Evolutionary conservation across 2,797 vertebrate genomes (phyloP), one percentile per base, ranked within the genome.

Genomic region (Protosalanx chinensis): DNA sequence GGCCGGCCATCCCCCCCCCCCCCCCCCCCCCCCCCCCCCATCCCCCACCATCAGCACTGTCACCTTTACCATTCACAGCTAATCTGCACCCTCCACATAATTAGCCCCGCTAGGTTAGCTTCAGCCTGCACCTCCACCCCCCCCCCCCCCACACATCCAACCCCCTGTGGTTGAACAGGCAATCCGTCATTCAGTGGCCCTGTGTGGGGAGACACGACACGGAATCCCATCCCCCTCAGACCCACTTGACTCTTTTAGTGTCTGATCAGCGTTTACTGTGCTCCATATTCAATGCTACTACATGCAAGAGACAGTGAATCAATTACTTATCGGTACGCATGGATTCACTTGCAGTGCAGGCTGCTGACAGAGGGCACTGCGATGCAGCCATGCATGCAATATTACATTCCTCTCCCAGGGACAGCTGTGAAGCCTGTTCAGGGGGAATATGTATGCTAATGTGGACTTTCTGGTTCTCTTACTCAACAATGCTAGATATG

Each of bases 221-320:
- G 2, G 56, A 29, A 56, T 51, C n/a, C 65, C 30, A 67, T 18
- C 27, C 72, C 71, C 29, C 3, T 18, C 58, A 16, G 71, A 75
- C 78, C 75, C 80, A 81, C 79, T 72, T 29, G 76, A 68, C 65
- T 72, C 68, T 80, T 80, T 85, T 83, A 88, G 76, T 83, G 84
- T 86, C 80, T 84, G 73, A 80, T 91, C 87, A 89, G 86, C 86
- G 84, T 72, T 86, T 84, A 70, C 72, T 81, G 64, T 71, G 80
- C 78, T 85, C 80, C 85, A 73, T 66, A 72, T 82, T 76, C 70
- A 46, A 46, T 46, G 74, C 64, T 37, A 49, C 75, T 76, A 72
- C 76, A 62, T 71, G 66, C 76, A 68, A 74, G 69, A 88, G 71
- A 81, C 71, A 67, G 27, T 72, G 76, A 86, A 85, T 86, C 79